Evolutionary conservation across 2,113 vertebrate species (phyloP).

Genomic region (Pangasianodon hypophthalmus): DNA sequence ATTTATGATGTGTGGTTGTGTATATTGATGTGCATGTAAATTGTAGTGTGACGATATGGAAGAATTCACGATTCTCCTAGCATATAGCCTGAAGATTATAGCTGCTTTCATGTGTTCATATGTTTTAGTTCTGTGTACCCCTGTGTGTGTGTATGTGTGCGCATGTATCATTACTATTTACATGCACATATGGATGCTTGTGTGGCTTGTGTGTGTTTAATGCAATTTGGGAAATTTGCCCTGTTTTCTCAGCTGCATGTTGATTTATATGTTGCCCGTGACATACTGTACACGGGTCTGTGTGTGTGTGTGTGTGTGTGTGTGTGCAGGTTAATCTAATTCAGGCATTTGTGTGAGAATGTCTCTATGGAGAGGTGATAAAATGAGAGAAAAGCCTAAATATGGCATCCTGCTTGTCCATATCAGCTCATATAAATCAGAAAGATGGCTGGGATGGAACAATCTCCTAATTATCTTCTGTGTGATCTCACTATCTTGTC

Average conservation of each 20-base stretch:
- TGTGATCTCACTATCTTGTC: background rate
- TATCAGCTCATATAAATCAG: background rate
- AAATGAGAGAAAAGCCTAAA: conserved; percentile 6
- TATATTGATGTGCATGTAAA: conserved; percentile 10
- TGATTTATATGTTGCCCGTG: background rate
- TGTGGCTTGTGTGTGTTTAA: background rate
- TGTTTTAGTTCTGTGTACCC: background rate
- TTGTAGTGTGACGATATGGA: background rate
- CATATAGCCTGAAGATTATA: background rate
- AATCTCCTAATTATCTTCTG: background rate
- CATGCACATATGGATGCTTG: background rate
- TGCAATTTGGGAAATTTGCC: background rate
- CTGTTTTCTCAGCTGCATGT: background rate
- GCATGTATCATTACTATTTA: background rate
- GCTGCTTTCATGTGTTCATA: background rate
- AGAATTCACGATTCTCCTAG: conserved; percentile 9
- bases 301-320: background rate
- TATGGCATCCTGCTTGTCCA: background rate
- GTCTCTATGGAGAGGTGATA: background rate
- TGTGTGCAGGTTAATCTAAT: background rate
- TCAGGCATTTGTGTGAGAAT: background rate
- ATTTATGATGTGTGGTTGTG: background rate
- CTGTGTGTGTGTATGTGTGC: background rate
- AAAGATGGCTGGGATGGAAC: background rate
- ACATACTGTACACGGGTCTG: background rate